Base-by-base conservation (phyloP, 2,888 invertebrate genomes). In the Aphodius sticticus region DNA sequence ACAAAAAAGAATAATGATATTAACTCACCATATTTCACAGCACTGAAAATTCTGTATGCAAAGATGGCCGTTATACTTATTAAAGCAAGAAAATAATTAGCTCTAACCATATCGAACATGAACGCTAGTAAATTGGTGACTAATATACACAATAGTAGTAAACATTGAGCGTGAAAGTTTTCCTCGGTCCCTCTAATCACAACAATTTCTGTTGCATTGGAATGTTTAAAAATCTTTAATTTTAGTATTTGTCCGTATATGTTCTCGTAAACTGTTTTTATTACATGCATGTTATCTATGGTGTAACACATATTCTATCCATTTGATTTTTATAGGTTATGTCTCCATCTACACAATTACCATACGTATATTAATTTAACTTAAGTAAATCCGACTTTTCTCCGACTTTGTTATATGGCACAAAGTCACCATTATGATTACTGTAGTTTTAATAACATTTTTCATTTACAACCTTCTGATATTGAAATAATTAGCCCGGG, bases 11-110 rank as follows among this genome's bases (percentile, higher is more conserved):
- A 16, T 9, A 70, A 16, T n/a, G 36, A 53, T n/a, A 14, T 26
- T 69, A 35, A 84, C 84, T 70, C 85, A 87, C 85, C 87, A 70
- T 83, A 85, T 79, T 86, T 84, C 3, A 89, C 86, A 76, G 87
- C 77, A 6, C 83, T 82, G 1, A 86, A 80, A 0, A 85, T 83
- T 69, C 81, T 82, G 53, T 83, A 84, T 9, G 85, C 76, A 76
- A 84, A 76, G 71, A 80, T 80, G 6, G 79, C 70, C 12, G 84
- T 77, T 6, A 84, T 78, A 9, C 84, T 14, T 6, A 84, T 16
- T 14, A 82, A 81, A 7, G 82, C 6, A 6, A 81, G 16, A 80
- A 79, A 78, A 76, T 80, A 79, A 70, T 76, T 80, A 69, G 77
- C 74, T 77, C 75, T 80, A 37, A 82, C 53, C 53, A 82, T 70